Percentiles rank a stretch among this genome's conserved stretches.
phyloP scores from a whole-genome alignment of 2,113 vertebrate genomes.

The Phalacrocorax carbo region DNA sequence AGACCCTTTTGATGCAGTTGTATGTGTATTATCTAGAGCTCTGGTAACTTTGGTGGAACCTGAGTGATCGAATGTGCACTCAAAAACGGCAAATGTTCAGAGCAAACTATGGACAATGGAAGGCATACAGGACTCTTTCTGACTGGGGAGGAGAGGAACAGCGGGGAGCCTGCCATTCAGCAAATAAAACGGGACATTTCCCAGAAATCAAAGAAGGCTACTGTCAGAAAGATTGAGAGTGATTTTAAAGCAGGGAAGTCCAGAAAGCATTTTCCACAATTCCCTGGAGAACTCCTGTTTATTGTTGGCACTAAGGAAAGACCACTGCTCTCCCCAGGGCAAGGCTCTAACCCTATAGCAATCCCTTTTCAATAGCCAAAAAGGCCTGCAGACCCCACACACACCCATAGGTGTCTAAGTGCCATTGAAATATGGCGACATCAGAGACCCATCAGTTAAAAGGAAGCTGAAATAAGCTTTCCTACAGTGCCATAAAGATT shows the following conservation, averaged over 20 bases:
- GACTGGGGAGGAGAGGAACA: background rate
- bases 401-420: background rate
- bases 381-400: background rate
- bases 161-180: background rate
- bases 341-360: background rate
- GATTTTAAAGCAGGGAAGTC: background rate
- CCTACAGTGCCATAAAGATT: background rate
- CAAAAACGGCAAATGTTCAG: background rate
- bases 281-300: background rate
- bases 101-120: background rate
- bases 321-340: rapidly evolving
- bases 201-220: background rate
- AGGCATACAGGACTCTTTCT: background rate
- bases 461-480: conserved; percentile 5
- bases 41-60: rapidly evolving
- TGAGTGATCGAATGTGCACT: background rate
- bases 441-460: background rate
- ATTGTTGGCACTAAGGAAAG: background rate
- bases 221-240: background rate
- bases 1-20: background rate
- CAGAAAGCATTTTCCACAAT: background rate
- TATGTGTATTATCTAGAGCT: background rate
- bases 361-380: background rate
- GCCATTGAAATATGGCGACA: background rate
- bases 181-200: background rate